Percentiles rank a stretch among this genome's conserved stretches.
These are phyloP conservation scores for Drosophila multiciliata DNA, from an alignment of 2,888 invertebrate species.

Conservation along the genomic window DNA sequence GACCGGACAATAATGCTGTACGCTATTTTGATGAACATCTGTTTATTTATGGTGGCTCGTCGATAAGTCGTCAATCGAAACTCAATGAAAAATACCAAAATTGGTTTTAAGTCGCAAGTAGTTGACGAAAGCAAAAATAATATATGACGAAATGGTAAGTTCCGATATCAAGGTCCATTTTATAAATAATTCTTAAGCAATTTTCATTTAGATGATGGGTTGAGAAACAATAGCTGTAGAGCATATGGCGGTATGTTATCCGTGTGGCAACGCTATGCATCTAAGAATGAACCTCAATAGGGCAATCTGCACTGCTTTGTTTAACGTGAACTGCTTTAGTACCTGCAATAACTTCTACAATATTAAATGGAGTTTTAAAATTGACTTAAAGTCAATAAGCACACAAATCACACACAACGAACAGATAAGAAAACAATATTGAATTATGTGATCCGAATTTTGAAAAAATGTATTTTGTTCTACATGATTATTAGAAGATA, in stretches of 20 bases:
- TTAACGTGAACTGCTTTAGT: neutral
- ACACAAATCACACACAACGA: neutral
- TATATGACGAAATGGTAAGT: neutral
- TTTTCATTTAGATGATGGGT: neutral
- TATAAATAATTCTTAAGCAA: neutral
- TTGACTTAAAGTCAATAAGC: neutral
- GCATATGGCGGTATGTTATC: neutral
- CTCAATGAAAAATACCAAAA: conserved; percentile 15
- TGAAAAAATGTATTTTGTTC: neutral
- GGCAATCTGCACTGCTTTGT: neutral
- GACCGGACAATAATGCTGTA: conserved; percentile 44
- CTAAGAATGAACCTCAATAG: neutral
- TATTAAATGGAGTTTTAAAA: neutral
- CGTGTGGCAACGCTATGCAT: neutral
- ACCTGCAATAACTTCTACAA: neutral
- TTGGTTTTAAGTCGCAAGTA: neutral
- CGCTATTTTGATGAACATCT: conserved; percentile 47
- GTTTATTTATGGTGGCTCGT: conserved; percentile 29
- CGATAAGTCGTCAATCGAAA: conserved; percentile 31
- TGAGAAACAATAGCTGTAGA: neutral
- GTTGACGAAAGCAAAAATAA: neutral
- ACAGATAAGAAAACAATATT: neutral
- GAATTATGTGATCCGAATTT: neutral
- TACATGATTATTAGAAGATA: neutral
- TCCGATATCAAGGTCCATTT: neutral